A percentile compares a stretch with the other conserved stretches of the same genome.
phyloP scores from a whole-genome alignment of 2,113 vertebrate species.

The Sminthopsis crassicaudata region DNA sequence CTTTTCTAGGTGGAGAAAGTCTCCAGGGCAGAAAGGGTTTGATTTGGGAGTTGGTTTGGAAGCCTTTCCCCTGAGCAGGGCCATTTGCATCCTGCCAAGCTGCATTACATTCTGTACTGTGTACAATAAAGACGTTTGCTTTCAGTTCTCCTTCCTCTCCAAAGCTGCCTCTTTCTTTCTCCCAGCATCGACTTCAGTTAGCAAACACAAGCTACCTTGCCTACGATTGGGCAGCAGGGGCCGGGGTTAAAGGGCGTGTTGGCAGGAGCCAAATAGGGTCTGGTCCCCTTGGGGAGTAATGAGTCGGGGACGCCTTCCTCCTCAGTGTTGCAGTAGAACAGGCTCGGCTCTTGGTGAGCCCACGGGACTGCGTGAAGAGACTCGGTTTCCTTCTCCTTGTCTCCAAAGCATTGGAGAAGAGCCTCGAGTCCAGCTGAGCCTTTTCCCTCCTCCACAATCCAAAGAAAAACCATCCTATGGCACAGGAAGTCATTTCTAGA shows the following conservation, averaged over 20 bases:
- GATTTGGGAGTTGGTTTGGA: conserved; percentile 83
- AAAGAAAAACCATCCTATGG: not conserved
- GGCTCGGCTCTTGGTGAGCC: not conserved
- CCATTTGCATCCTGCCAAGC: conserved; percentile 92
- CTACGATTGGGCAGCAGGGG: not conserved
- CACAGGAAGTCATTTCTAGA: not conserved
- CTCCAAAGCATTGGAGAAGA: not conserved
- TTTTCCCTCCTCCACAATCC: not conserved
- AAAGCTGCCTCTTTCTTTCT: conserved; percentile 56
- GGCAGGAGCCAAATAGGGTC: not conserved
- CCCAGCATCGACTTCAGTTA: not conserved
- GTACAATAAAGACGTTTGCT: conserved; percentile 96
- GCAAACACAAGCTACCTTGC: not conserved
- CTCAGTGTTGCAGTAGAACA: not conserved
- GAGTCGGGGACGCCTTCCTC: not conserved
- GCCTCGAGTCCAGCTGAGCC: not conserved
- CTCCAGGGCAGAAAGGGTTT: conserved; percentile 84
- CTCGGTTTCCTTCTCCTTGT: not conserved
- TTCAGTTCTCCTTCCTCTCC: conserved; percentile 78
- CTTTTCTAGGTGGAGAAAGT: conserved; percentile 77
- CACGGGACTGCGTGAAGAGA: conserved; percentile 10
- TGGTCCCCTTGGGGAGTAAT: not conserved
- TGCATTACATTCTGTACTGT: conserved; percentile 96
- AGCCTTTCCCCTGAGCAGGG: conserved; percentile 83
- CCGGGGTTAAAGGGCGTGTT: not conserved